Evolutionary conservation across 1,140 invertebrate genomes (phyloP).

Genomic region (Diachasma alloeum): DNA sequence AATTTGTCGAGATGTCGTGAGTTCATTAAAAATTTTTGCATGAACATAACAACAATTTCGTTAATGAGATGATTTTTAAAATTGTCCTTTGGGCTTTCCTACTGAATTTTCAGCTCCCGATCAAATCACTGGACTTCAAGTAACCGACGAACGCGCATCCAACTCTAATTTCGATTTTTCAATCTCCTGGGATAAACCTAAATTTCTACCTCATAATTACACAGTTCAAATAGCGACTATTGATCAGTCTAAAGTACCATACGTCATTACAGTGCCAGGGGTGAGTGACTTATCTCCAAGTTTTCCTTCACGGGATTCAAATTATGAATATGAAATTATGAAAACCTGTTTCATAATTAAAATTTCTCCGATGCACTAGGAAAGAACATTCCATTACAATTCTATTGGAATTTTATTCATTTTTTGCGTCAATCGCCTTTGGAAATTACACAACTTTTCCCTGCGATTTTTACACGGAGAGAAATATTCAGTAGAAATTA

Average conservation of each 20-base stretch:
- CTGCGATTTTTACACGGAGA: too few species aligned
- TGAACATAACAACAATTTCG: neutral
- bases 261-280: slow-evolving; percentile 37
- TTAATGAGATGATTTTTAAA: neutral
- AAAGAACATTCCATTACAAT: too few species aligned
- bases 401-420: too few species aligned
- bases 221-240: slow-evolving; percentile 38
- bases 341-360: neutral
- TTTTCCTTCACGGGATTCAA: too few species aligned
- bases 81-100: neutral
- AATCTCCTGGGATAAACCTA: slow-evolving; percentile 54
- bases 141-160: neutral
- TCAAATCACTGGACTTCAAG: slow-evolving; percentile 38
- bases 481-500: too few species aligned
- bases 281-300: slow-evolving; percentile 33
- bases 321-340: neutral
- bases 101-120: slow-evolving; percentile 46
- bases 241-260: neutral
- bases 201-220: slow-evolving; percentile 56
- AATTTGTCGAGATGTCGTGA: slow-evolving; percentile 54
- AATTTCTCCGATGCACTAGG: neutral
- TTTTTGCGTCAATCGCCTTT: too few species aligned
- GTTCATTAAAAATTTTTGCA: slow-evolving; percentile 20
- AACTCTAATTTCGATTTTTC: slow-evolving; percentile 42
- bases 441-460: too few species aligned